Evolutionary conservation across 2,888 invertebrate species (phyloP).

Genomic region (Priocnemis perturbator): DNA sequence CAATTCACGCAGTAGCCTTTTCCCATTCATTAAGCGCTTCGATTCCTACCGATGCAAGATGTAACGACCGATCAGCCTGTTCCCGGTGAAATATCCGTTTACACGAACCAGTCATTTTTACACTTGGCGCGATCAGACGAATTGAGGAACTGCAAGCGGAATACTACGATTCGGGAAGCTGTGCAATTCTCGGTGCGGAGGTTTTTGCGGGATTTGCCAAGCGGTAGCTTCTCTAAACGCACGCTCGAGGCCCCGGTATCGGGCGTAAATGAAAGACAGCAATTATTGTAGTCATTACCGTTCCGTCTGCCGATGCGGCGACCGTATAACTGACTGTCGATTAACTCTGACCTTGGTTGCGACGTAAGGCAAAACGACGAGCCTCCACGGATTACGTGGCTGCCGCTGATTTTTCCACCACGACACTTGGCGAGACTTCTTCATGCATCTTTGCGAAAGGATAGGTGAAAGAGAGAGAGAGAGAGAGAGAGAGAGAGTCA

Average conservation of each 20-base stretch:
- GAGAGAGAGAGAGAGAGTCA: neutral
- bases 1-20: no score
- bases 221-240: no score
- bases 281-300: constrained; percentile 46
- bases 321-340: constrained; percentile 54
- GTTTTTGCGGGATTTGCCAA: no score
- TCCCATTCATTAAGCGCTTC: no score
- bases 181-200: no score
- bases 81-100: constrained; percentile 17
- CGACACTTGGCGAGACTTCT: constrained; percentile 6
- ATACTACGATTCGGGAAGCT: no score
- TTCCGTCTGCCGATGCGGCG: constrained; percentile 28
- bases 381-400: constrained; percentile 20
- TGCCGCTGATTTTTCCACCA: neutral
- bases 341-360: constrained; percentile 63
- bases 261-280: constrained; percentile 49
- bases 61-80: constrained; percentile 14
- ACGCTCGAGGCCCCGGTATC: no score
- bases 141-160: no score
- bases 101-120: no score
- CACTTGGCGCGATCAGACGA: no score
- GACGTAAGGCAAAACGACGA: constrained; percentile 40
- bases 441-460: neutral
- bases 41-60: constrained; percentile 19
- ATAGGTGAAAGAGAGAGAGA: neutral